A percentile compares a stretch with the other conserved stretches of the same genome.
These are phyloP conservation scores for Pocillopora grandis DNA, from an alignment of 92 coral and sea anemone genomes.

Conservation along the genomic window DNA sequence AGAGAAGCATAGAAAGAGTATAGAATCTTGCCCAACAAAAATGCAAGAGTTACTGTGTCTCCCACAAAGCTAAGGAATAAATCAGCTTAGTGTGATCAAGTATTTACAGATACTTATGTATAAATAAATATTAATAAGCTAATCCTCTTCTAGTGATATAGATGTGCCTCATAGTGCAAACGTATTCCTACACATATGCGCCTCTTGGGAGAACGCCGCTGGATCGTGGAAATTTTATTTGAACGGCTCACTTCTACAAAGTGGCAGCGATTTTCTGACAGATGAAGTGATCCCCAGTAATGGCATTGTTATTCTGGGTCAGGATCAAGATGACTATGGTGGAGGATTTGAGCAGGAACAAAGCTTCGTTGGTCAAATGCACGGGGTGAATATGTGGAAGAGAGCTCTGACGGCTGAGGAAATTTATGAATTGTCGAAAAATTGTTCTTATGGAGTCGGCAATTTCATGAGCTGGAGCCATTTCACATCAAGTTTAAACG, in stretches of 20 bases:
- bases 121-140: background rate
- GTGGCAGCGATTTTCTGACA: background rate
- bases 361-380: slow-evolving; percentile 5
- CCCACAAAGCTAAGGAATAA: too few relatives aligned
- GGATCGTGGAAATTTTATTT: slow-evolving; percentile 20
- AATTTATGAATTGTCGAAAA: slow-evolving; percentile 4
- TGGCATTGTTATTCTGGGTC: slow-evolving; percentile 20
- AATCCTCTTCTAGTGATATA: background rate
- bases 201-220: slow-evolving; percentile 22
- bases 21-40: too few relatives aligned
- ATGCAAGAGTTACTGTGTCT: too few relatives aligned
- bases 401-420: background rate
- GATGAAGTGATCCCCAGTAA: slow-evolving; percentile 11
- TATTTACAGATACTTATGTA: too few relatives aligned
- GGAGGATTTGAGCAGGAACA: background rate
- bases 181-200: slow-evolving; percentile 1
- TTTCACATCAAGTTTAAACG: background rate
- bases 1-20: too few relatives aligned
- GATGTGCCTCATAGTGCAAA: background rate
- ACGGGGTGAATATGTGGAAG: background rate
- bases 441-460: slow-evolving; percentile 11
- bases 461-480: slow-evolving; percentile 8
- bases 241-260: background rate
- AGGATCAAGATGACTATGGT: slow-evolving; percentile 16
- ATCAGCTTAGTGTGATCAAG: too few relatives aligned